Percentiles rank a stretch among this genome's conserved stretches.
Evolutionary conservation across 2,113 vertebrate genomes (phyloP).

Genomic region (Lamprotornis superbus): DNA sequence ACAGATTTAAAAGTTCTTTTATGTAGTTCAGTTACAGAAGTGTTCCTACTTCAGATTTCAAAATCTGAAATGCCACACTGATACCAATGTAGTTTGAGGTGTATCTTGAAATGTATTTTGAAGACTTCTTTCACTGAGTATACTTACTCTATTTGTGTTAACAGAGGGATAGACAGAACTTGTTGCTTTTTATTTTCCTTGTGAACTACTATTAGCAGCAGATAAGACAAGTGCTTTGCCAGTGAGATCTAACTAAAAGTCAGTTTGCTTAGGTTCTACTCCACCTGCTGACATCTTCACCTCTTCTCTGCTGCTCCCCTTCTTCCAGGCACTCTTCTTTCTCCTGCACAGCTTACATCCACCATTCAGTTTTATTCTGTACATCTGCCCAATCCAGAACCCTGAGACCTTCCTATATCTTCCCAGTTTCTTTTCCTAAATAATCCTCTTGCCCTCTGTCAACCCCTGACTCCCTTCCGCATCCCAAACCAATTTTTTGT

Average conservation of each 20-base stretch:
- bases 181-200: background rate
- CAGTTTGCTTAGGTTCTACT: background rate
- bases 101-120: background rate
- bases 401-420: background rate
- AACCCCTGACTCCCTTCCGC: rapidly evolving
- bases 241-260: background rate
- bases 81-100: rapidly evolving
- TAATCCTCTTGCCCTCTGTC: background rate
- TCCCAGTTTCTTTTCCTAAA: background rate
- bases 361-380: background rate
- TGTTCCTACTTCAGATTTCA: background rate
- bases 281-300: background rate
- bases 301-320: background rate
- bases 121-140: background rate
- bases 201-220: background rate
- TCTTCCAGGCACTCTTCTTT: background rate
- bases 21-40: background rate
- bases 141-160: background rate
- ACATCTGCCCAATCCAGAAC: background rate
- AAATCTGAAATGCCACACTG: background rate
- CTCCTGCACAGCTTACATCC: background rate
- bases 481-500: background rate
- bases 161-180: background rate
- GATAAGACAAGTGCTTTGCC: background rate
- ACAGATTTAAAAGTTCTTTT: background rate